phyloP scores from a whole-genome alignment of 1,140 invertebrate species.

The Acromyrmex charruanus region DNA sequence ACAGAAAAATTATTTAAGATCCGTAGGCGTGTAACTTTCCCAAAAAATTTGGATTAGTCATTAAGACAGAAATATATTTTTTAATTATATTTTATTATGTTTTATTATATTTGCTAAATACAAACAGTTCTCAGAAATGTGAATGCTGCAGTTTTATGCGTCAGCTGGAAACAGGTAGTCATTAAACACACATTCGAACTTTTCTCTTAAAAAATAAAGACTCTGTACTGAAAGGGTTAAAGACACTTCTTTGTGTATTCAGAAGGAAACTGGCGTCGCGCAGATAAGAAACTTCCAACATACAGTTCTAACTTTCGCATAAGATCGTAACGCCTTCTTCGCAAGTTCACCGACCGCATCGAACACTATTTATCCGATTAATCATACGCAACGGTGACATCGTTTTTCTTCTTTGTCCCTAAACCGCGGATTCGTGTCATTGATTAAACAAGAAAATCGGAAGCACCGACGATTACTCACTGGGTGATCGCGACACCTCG shows the following conservation, averaged over 20 bases:
- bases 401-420: constrained; percentile 52
- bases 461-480: constrained; percentile 58
- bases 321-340: constrained; percentile 30
- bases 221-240: constrained; percentile 40
- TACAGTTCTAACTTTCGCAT: constrained; percentile 39
- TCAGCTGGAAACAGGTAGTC: neutral
- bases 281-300: constrained; percentile 56
- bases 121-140: neutral
- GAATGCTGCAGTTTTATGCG: neutral
- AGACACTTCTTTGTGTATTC: constrained; percentile 59
- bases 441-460: constrained; percentile 64
- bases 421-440: constrained; percentile 54
- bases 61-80: neutral
- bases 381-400: constrained; percentile 52
- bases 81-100: neutral
- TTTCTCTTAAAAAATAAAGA: constrained; percentile 42
- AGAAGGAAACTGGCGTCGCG: constrained; percentile 44
- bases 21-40: neutral
- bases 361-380: constrained; percentile 60
- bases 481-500: constrained; percentile 44
- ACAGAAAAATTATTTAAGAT: neutral
- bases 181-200: constrained; percentile 9
- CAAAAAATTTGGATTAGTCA: neutral
- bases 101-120: neutral
- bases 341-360: constrained; percentile 34